phyloP scores from a whole-genome alignment of 2,113 vertebrate species.

The Urocynchramus pylzowi region DNA sequence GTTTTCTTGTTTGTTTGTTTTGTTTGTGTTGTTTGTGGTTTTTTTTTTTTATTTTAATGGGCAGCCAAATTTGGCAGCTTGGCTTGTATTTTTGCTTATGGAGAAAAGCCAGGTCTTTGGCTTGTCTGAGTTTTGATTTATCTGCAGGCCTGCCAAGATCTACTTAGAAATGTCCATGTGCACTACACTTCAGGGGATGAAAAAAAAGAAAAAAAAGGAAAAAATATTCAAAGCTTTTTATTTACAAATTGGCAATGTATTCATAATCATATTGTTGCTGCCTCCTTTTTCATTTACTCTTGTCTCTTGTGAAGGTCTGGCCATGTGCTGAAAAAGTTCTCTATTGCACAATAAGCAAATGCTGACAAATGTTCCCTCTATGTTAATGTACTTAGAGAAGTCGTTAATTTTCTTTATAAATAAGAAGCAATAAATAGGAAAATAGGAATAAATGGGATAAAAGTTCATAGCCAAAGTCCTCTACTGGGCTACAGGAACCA shows the following conservation, averaged over 20 bases:
- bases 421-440: not conserved
- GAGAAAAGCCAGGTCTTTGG: not conserved
- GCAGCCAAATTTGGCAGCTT: not conserved
- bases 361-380: not conserved
- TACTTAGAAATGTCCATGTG: constrained; percentile 2
- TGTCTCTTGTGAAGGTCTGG: not conserved
- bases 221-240: not conserved
- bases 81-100: not conserved
- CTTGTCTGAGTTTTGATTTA: not conserved
- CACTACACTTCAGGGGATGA: not conserved
- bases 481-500: not conserved
- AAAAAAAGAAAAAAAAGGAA: fast-evolving
- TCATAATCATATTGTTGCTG: not conserved
- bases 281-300: not conserved
- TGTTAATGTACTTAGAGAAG: not conserved
- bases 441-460: not conserved
- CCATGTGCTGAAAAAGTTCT: not conserved
- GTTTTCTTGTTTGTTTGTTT: not conserved
- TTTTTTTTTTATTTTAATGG: not conserved
- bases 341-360: not conserved
- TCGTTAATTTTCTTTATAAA: not conserved
- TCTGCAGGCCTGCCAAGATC: not conserved
- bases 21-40: too few relatives aligned
- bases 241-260: constrained; percentile 11
- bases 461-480: not conserved